Evolutionary conservation across 1,140 invertebrate species (phyloP), one percentile per base, ranked within the genome.

Genomic region (Sycophila sp.): DNA sequence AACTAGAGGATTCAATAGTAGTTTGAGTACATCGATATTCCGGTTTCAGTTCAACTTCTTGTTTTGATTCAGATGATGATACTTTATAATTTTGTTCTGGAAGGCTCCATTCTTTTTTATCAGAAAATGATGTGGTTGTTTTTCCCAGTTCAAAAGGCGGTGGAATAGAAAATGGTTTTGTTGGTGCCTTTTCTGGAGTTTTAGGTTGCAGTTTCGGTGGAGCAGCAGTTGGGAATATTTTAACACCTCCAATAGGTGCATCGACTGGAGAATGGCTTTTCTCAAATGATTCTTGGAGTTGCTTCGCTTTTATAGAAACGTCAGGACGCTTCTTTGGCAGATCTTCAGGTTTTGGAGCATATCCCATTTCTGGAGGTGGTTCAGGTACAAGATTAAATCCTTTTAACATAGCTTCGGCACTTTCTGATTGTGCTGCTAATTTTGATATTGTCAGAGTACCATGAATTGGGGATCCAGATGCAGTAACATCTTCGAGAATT

Each of bases 321-420:
- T 90, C 87, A 58, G 89, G 88, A 73, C 84, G 85, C 77, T 86
- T 85, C 80, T 82, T 83, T 69, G 84, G 79, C 32, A 79, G 65
- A 11, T 83, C 82, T 15, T 86, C 86, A 0, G 81, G 73, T 70
- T 90, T 91, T 2, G 91, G 89, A 30, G 88, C 88, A 72, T 87
- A 92, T 38, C 89, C 89, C 19, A 92, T 91, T 83, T 92, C 90
- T n/a, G 92, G 91, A 10, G 91, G 91, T 26, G 92, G 89, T 78
- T 92, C 92, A 0, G 92, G 92, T 63, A 89, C 86, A 0, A 93
- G 73, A 78, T 88, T 88, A 42, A 92, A 87, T 70, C 89, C 87
- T 47, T 81, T 78, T 51, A 86, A 53, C 76, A 82, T 76, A 10
- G 81, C 78, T 73, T 85, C 84, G 0, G 80, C 80, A 58, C 80